These are phyloP conservation scores for Strix uralensis DNA, from an alignment of 2,113 vertebrate genomes.

Conservation along the genomic window DNA sequence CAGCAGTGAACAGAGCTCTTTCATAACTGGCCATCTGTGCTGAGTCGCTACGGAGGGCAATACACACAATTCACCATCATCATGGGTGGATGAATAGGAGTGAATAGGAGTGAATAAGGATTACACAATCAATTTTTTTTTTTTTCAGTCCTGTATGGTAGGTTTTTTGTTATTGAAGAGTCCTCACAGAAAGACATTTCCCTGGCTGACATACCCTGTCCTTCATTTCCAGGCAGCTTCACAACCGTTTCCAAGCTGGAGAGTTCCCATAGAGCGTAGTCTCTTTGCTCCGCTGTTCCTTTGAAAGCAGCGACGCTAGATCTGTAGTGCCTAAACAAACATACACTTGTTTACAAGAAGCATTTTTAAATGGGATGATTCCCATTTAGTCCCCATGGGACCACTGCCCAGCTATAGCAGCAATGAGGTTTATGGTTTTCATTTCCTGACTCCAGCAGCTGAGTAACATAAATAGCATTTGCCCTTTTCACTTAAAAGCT, in stretches of 20 bases:
- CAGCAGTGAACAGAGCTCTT: neutral
- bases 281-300: neutral
- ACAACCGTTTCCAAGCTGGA: neutral
- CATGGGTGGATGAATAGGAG: neutral
- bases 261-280: neutral
- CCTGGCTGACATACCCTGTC: neutral
- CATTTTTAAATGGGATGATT: neutral
- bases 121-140: neutral
- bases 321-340: neutral
- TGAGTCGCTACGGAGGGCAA: neutral
- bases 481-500: neutral
- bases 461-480: neutral
- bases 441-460: neutral
- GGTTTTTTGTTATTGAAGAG: neutral
- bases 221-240: neutral
- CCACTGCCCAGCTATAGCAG: neutral
- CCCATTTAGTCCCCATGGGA: no score
- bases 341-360: neutral
- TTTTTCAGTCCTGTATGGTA: neutral
- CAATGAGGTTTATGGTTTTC: neutral
- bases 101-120: neutral
- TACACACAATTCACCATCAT: neutral
- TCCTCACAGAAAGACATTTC: neutral
- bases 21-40: neutral
- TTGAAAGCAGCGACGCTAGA: neutral